Conservation (phyloP, 53 echinoderm and acorn worm genomes). For the Luidia sarsii region DNA sequence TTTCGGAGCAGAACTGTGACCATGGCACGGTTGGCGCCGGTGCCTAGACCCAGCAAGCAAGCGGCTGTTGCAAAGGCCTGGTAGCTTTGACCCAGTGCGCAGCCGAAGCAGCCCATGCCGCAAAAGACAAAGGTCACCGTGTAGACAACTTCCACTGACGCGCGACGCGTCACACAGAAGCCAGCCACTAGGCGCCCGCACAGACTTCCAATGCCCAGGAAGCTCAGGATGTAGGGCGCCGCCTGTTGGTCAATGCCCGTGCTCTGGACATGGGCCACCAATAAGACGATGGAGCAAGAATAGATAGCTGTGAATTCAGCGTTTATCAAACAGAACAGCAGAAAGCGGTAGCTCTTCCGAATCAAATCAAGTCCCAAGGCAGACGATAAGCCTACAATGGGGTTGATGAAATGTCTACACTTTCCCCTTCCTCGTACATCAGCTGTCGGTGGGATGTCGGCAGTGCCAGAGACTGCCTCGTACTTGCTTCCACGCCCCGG, state of each 20-base stretch:
- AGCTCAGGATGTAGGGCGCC: slow-evolving; percentile 13
- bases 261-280: background rate
- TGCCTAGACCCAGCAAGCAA: slow-evolving; percentile 1
- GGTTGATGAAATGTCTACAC: background rate
- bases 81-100: background rate
- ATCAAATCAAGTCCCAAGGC: slow-evolving; percentile 3
- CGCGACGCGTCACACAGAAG: background rate
- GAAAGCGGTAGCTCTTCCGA: slow-evolving; percentile 11
- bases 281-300: background rate
- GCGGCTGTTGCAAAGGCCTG: background rate
- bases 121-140: background rate
- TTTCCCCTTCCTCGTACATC: no score
- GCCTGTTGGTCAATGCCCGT: background rate
- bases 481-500: background rate
- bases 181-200: background rate
- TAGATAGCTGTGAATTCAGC: background rate
- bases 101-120: background rate
- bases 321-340: background rate
- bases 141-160: background rate
- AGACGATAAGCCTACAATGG: background rate
- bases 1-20: slow-evolving; percentile 1
- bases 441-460: background rate
- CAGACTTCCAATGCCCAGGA: slow-evolving; percentile 10
- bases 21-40: background rate
- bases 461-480: background rate